phyloP scores from a whole-genome alignment of 2,797 vertebrate species.

The Tauraco hartlaubi region DNA sequence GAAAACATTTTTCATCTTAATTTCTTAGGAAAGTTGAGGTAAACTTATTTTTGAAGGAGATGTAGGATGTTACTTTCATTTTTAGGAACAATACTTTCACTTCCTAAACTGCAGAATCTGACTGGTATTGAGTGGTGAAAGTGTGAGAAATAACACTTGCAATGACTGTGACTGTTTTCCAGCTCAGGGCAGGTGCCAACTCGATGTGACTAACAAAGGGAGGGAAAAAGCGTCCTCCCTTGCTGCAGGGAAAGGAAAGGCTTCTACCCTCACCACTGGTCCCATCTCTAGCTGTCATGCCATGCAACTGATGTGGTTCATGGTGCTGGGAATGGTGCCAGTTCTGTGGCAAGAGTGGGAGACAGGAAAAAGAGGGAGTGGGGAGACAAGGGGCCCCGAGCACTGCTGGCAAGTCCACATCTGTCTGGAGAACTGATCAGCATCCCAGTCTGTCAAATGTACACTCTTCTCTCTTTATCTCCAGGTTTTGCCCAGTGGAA shows the following conservation, averaged over 20 bases:
- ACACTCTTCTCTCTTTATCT: neutral
- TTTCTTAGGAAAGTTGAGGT: neutral
- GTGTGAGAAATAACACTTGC: neutral
- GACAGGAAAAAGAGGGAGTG: neutral
- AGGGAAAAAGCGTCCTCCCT: neutral
- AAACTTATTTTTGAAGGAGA: neutral
- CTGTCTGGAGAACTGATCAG: neutral
- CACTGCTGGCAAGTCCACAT: neutral
- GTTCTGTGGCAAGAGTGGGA: neutral
- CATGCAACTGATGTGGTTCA: accelerated
- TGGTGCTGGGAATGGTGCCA: neutral
- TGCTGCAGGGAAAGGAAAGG: neutral
- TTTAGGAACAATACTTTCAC: neutral
- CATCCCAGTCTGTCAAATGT: neutral
- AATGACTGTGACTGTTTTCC: neutral
- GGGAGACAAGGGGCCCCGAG: accelerated
- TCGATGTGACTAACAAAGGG: neutral
- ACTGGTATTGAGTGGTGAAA: neutral
- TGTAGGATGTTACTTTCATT: neutral
- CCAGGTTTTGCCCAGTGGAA: neutral
- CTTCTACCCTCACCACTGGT: neutral
- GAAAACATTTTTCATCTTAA: neutral
- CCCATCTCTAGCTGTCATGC: neutral
- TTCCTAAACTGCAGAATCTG: neutral
- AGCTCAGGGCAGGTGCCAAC: neutral